Conservation (phyloP, 2,888 invertebrate genomes). For the Microplitis deprimator region DNA sequence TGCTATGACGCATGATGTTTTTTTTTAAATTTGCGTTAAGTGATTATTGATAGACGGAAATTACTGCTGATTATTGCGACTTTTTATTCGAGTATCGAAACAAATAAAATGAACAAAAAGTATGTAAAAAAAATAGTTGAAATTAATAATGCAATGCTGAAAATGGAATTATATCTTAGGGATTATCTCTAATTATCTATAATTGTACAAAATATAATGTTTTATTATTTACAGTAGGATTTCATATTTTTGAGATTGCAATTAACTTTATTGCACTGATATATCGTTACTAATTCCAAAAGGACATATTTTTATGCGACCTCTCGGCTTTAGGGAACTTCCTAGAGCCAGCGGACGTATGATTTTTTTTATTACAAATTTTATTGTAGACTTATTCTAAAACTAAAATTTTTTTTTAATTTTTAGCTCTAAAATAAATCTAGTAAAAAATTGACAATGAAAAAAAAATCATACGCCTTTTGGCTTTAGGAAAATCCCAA, state of each 20-base stretch:
- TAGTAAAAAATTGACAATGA: too few species aligned
- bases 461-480: too few species aligned
- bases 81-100: slow-evolving; percentile 23
- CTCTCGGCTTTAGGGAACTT: not conserved
- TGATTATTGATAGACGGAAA: not conserved
- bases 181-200: not conserved
- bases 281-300: not conserved
- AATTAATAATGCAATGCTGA: slow-evolving; percentile 5
- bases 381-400: too few species aligned
- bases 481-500: too few species aligned
- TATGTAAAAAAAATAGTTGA: slow-evolving; percentile 13
- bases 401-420: too few species aligned
- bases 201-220: slow-evolving; percentile 28
- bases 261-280: slow-evolving; percentile 7
- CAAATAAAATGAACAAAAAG: slow-evolving; percentile 5
- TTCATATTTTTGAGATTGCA: slow-evolving; percentile 16
- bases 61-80: not conserved
- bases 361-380: too few species aligned
- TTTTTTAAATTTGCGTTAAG: not conserved
- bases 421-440: too few species aligned
- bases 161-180: slow-evolving; percentile 5
- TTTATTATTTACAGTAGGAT: slow-evolving; percentile 18
- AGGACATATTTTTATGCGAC: too few species aligned
- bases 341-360: too few species aligned
- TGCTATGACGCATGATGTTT: slow-evolving; percentile 5